A percentile compares a stretch with the other conserved stretches of the same genome.
phyloP scores from a whole-genome alignment of 2,113 vertebrate genomes.

The Gambusia affinis region DNA sequence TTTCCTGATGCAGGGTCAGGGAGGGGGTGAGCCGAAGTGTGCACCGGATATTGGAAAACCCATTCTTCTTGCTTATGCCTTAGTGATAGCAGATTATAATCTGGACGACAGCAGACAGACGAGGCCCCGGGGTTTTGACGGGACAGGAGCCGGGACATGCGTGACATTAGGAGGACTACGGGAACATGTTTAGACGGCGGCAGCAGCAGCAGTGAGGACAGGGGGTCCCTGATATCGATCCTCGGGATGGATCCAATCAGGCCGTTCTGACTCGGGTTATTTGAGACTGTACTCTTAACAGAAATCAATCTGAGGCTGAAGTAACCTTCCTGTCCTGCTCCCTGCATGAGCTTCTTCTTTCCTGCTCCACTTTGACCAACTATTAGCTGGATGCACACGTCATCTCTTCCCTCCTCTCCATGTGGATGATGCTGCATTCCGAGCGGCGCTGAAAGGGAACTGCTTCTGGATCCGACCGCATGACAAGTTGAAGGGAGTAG shows the following conservation, averaged over 20 bases:
- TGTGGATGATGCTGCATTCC: background rate
- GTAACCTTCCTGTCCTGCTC: slow-evolving; percentile 57
- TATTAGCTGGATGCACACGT: background rate
- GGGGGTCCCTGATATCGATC: slow-evolving; percentile 65
- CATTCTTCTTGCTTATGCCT: slow-evolving; percentile 72
- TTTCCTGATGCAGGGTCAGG: slow-evolving; percentile 71
- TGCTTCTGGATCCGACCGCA: slow-evolving; percentile 2
- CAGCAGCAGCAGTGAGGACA: slow-evolving; percentile 5
- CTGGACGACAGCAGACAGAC: slow-evolving; percentile 36
- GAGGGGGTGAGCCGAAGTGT: slow-evolving; percentile 72
- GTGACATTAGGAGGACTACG: background rate
- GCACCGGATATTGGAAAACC: slow-evolving; percentile 81
- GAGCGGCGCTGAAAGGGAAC: background rate
- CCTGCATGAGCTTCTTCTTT: slow-evolving; percentile 9
- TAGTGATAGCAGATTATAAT: slow-evolving; percentile 63
- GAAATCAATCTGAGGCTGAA: slow-evolving; percentile 65
- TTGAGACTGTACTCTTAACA: slow-evolving; percentile 65
- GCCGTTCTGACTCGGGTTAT: slow-evolving; percentile 69
- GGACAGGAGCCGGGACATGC: slow-evolving; percentile 7
- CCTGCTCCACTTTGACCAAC: background rate
- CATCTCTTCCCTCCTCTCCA: background rate
- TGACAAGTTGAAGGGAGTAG: slow-evolving; percentile 72
- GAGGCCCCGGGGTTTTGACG: slow-evolving; percentile 27
- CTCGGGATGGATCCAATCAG: slow-evolving; percentile 55
- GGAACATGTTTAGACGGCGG: slow-evolving; percentile 25